A percentile compares a stretch with the other conserved stretches of the same genome.
Conservation (phyloP, 2,888 invertebrate species). For the Lepidocyrtinus sp. region DNA sequence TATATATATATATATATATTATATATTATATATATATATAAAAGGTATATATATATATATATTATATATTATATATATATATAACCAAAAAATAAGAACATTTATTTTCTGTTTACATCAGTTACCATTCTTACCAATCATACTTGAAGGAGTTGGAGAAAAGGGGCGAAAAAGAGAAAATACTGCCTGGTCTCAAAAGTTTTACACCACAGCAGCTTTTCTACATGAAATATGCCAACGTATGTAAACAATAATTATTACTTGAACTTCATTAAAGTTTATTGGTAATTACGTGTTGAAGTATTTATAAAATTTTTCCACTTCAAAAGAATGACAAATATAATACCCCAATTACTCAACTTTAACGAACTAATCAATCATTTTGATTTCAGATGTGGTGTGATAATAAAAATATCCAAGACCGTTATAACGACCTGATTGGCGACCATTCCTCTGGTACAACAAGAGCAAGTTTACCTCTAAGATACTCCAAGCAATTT, state of each 20-base stretch:
- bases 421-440: conserved; percentile 21
- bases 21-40: too few species aligned
- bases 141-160: conserved; percentile 33
- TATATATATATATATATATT: too few species aligned
- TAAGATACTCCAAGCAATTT: conserved; percentile 35
- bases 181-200: conserved; percentile 37
- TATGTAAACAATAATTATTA: conserved; percentile 3
- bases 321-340: too few species aligned
- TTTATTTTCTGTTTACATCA: conserved; percentile 40
- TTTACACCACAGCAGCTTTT: conserved; percentile 36
- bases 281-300: too few species aligned
- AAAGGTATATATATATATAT: too few species aligned
- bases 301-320: too few species aligned
- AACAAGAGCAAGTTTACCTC: conserved; percentile 30
- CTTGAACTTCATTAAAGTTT: too few species aligned
- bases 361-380: too few species aligned
- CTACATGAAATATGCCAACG: conserved; percentile 53
- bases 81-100: too few species aligned
- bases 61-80: too few species aligned
- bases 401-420: conserved; percentile 40
- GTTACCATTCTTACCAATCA: conserved; percentile 24
- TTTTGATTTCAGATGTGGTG: conserved; percentile 54
- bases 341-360: too few species aligned
- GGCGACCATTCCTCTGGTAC: conserved; percentile 32
- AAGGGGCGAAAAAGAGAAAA: conserved; percentile 24